These are phyloP conservation scores for Sympetrum striolatum DNA, from an alignment of 2,888 invertebrate species.

Conservation along the genomic window DNA sequence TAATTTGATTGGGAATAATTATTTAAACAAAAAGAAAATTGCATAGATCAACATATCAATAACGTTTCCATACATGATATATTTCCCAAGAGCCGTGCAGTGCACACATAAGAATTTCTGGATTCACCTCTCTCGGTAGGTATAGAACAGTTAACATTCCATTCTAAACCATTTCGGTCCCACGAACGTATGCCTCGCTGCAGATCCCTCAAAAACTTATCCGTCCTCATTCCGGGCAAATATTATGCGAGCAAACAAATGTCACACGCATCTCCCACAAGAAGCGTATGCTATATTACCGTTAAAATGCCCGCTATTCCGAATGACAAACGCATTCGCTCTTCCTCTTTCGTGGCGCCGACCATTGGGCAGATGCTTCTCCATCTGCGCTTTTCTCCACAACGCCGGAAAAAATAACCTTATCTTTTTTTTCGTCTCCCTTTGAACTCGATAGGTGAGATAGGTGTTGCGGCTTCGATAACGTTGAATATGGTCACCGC, in stretches of 20 bases:
- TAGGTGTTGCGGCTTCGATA: background rate
- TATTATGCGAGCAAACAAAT: slow-evolving; percentile 22
- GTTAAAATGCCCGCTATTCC: slow-evolving; percentile 25
- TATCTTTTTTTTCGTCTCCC: background rate
- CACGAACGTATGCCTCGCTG: background rate
- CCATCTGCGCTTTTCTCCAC: background rate
- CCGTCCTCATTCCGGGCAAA: slow-evolving; percentile 20
- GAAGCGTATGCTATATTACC: slow-evolving; percentile 12
- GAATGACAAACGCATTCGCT: slow-evolving; percentile 33
- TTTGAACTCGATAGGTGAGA: background rate
- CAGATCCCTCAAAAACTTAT: background rate
- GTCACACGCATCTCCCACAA: background rate
- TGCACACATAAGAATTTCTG: no score
- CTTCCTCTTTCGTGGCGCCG: slow-evolving; percentile 9
- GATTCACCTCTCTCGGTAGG: background rate
- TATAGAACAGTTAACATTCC: background rate
- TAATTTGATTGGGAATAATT: no score
- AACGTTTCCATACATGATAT: no score
- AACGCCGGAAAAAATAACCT: background rate
- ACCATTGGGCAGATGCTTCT: background rate
- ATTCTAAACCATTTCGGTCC: background rate
- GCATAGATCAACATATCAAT: no score
- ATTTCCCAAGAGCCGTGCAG: no score
- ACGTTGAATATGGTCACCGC: slow-evolving; percentile 18
- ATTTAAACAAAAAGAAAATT: no score